phyloP scores from a whole-genome alignment of 2,797 vertebrate species.

The Poeciliopsis infans region DNA sequence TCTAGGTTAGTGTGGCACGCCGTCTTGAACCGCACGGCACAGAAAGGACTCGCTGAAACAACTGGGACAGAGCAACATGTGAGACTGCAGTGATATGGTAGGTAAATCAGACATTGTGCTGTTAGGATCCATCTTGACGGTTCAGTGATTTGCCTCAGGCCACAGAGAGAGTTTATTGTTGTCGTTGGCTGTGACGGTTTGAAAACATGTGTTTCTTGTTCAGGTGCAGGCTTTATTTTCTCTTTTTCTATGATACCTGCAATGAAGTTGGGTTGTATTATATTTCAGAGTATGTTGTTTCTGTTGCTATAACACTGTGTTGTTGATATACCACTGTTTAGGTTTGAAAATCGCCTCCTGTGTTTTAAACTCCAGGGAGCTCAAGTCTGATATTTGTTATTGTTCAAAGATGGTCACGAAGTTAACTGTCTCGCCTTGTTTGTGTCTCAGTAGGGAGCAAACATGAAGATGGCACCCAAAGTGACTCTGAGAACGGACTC shows the following conservation, averaged over 20 bases:
- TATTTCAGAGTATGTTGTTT: slow-evolving; percentile 13
- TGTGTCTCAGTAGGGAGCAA: slow-evolving; percentile 87
- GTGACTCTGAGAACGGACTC: slow-evolving; percentile 93
- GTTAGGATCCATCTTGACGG: slow-evolving; percentile 3
- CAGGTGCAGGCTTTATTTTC: slow-evolving; percentile 5
- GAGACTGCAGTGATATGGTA: slow-evolving; percentile 37
- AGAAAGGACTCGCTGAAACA: slow-evolving; percentile 40
- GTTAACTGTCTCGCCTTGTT: not conserved
- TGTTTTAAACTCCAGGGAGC: not conserved
- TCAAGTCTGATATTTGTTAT: slow-evolving; percentile 2
- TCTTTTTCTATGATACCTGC: not conserved
- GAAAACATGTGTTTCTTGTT: slow-evolving; percentile 32
- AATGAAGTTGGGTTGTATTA: not conserved
- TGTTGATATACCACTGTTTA: not conserved
- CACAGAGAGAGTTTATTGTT: slow-evolving; percentile 16
- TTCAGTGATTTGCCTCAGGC: slow-evolving; percentile 14
- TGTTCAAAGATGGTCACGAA: not conserved
- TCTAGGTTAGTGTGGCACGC: slow-evolving; percentile 67
- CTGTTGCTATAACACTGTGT: slow-evolving; percentile 33
- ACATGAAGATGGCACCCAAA: slow-evolving; percentile 97
- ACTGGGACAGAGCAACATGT: slow-evolving; percentile 37
- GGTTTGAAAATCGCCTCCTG: not conserved
- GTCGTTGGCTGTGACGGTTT: slow-evolving; percentile 10
- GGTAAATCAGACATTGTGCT: slow-evolving; percentile 20
- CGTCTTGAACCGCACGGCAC: slow-evolving; percentile 43